These are phyloP conservation scores for Dendroctonus valens DNA, from an alignment of 1,140 invertebrate species.

Conservation along the genomic window DNA sequence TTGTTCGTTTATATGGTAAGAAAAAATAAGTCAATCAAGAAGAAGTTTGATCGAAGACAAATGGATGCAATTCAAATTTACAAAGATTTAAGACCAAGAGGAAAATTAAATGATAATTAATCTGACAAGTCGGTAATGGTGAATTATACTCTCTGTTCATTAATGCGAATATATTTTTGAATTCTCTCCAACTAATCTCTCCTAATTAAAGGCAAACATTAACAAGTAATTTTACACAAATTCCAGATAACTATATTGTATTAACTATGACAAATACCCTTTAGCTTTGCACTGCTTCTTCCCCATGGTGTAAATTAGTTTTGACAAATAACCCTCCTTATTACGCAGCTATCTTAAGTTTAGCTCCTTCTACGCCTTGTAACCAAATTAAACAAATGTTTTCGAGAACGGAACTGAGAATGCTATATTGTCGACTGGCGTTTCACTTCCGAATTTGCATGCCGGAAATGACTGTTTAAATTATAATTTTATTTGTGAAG, in stretches of 20 bases:
- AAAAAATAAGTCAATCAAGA: background rate
- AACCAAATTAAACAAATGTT: too few relatives aligned
- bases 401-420: too few relatives aligned
- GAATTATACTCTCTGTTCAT: background rate
- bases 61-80: too few relatives aligned
- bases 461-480: too few relatives aligned
- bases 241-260: background rate
- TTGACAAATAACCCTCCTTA: constrained; percentile 1
- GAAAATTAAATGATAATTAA: too few relatives aligned
- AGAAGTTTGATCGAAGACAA: background rate
- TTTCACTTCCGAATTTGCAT: too few relatives aligned
- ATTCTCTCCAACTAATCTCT: background rate
- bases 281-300: too few relatives aligned
- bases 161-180: background rate
- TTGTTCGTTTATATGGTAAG: background rate
- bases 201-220: background rate
- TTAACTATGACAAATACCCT: background rate
- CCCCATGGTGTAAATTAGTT: constrained; percentile 1
- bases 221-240: background rate
- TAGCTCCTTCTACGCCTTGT: too few relatives aligned
- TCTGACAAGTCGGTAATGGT: background rate
- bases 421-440: too few relatives aligned
- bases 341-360: too few relatives aligned
- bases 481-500: too few relatives aligned
- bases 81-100: too few relatives aligned